Evolutionary conservation across 2,888 invertebrate genomes (phyloP).

Genomic region (Cacoxenus indagator): DNA sequence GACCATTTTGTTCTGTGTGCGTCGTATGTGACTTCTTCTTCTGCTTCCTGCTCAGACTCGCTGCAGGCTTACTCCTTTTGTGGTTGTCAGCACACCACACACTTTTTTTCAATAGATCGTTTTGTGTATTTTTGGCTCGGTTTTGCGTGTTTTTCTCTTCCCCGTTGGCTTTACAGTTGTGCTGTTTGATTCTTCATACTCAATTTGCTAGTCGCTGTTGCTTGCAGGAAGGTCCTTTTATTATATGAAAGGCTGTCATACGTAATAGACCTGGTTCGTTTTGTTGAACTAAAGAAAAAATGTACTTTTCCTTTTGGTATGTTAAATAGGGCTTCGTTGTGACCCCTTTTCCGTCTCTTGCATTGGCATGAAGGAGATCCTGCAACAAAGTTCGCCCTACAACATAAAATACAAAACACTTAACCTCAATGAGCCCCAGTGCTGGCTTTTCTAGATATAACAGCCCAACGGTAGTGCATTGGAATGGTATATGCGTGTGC

Average conservation of each 20-base stretch:
- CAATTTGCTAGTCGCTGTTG: conserved; percentile 12
- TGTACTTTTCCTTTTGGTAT: not conserved
- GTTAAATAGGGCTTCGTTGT: no score
- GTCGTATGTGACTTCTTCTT: no score
- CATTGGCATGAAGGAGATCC: conserved; percentile 35
- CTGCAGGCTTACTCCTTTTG: no score
- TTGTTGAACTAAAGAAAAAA: not conserved
- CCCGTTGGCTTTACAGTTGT: no score
- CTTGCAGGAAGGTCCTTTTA: not conserved
- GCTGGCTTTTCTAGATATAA: not conserved
- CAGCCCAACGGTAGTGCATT: not conserved
- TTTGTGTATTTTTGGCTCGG: not conserved
- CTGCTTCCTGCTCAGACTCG: no score
- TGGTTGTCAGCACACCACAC: no score
- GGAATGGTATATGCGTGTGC: not conserved
- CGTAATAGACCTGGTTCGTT: not conserved
- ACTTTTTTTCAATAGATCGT: no score
- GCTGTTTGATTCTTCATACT: not conserved
- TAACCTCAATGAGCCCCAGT: conserved; percentile 54
- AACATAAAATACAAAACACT: conserved; percentile 38
- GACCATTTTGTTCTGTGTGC: no score
- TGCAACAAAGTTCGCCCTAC: conserved; percentile 20
- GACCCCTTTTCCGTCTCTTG: conserved; percentile 1
- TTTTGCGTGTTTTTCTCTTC: not conserved
- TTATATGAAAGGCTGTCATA: not conserved